A percentile compares a stretch with the other conserved stretches of the same genome.
phyloP scores from a whole-genome alignment of 1,140 invertebrate genomes.

The Zaprionus gabonicus region DNA sequence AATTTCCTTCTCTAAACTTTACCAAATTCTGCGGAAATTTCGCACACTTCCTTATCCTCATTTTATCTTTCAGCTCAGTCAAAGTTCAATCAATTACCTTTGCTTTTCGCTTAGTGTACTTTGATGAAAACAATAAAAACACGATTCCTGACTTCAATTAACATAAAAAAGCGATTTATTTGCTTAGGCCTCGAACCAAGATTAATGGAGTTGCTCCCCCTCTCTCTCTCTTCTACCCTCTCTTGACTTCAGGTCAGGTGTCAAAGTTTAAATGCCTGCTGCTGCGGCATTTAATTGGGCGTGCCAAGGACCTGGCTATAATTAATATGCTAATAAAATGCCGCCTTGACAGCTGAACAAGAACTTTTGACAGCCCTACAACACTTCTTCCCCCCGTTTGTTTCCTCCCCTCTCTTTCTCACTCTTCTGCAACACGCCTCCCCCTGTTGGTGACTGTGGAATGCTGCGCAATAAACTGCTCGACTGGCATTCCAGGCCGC shows the following conservation, averaged over 20 bases:
- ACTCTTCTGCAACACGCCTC: too few relatives aligned
- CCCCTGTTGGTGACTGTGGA: conserved; percentile 12
- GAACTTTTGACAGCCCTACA: conserved; percentile 38
- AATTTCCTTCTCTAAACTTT: too few relatives aligned
- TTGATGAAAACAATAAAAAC: conserved; percentile 48
- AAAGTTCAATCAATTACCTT: conserved; percentile 5
- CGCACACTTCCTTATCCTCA: not conserved
- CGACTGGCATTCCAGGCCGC: conserved; percentile 46
- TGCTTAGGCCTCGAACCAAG: conserved; percentile 55
- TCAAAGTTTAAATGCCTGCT: conserved; percentile 48
- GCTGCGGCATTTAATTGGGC: conserved; percentile 37
- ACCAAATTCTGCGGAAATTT: not conserved
- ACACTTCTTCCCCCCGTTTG: not conserved
- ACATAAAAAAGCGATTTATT: conserved; percentile 68
- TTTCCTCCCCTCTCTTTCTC: not conserved
- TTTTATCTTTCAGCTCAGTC: not conserved
- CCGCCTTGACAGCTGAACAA: conserved; percentile 63
- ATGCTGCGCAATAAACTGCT: conserved; percentile 48
- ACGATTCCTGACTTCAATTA: conserved; percentile 42
- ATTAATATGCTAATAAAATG: conserved; percentile 50
- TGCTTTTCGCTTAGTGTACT: conserved; percentile 25
- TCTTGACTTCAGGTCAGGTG: conserved; percentile 30
- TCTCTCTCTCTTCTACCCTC: not conserved
- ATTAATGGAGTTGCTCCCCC: conserved; percentile 55
- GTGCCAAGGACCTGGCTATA: conserved; percentile 35